Evolutionary conservation across 2,888 invertebrate genomes (phyloP).

Genomic region (Laspeyria flexula): DNA sequence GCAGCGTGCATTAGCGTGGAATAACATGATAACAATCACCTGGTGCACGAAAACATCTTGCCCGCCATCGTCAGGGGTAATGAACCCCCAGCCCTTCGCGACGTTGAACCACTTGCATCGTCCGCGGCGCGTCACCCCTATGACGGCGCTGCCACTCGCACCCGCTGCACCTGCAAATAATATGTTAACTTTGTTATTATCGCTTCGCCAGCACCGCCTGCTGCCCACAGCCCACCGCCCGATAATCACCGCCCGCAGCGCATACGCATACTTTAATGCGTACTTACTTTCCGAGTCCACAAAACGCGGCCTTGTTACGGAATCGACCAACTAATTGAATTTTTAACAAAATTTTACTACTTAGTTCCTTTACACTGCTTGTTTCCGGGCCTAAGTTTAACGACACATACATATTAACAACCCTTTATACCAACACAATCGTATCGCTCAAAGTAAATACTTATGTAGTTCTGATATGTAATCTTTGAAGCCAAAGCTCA

Average conservation of each 20-base stretch:
- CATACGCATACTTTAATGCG: not conserved
- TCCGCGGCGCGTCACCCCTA: conserved; percentile 89
- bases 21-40: conserved; percentile 82
- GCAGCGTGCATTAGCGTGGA: conserved; percentile 19
- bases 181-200: conserved; percentile 33
- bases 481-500: not conserved
- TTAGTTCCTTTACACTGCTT: conserved; percentile 24
- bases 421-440: conserved; percentile 5
- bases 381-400: conserved; percentile 32
- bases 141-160: conserved; percentile 69
- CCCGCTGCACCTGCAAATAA: conserved; percentile 69
- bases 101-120: conserved; percentile 98
- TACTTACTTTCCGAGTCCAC: conserved; percentile 9
- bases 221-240: not conserved
- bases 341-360: conserved; percentile 31
- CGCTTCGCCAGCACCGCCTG: conserved; percentile 17
- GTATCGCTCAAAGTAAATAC: conserved; percentile 3
- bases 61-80: conserved; percentile 95
- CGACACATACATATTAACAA: conserved; percentile 12
- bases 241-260: not conserved
- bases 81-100: conserved; percentile 97
- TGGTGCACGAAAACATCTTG: conserved; percentile 98
- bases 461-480: not conserved
- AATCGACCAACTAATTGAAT: conserved; percentile 30
- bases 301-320: conserved; percentile 26